A percentile compares a stretch with the other conserved stretches of the same genome.
Conservation (phyloP, 2,113 vertebrate species). For the Pteruthius melanotis region DNA sequence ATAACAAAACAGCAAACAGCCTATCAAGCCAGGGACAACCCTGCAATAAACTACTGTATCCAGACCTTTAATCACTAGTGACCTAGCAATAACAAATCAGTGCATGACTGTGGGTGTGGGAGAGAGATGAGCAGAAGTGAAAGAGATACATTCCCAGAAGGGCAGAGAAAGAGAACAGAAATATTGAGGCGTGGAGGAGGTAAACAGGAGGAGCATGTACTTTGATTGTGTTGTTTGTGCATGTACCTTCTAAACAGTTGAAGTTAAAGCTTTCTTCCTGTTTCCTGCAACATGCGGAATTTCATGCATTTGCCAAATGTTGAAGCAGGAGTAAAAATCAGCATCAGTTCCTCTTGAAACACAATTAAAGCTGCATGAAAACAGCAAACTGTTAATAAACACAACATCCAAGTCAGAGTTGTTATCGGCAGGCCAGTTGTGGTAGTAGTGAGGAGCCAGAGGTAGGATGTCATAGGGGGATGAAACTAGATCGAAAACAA, state of each 20-base stretch:
- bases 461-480: not conserved
- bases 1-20: slow-evolving; percentile 29
- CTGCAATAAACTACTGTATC: slow-evolving; percentile 16
- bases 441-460: not conserved
- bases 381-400: not conserved
- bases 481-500: not conserved
- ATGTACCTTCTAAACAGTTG: not conserved
- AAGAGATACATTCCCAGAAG: not conserved
- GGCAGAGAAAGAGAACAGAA: not conserved
- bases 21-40: slow-evolving; percentile 24
- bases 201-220: not conserved
- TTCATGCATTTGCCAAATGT: not conserved
- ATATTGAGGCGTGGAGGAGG: not conserved
- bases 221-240: not conserved
- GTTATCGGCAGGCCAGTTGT: not conserved
- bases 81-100: slow-evolving; percentile 49
- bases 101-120: slow-evolving; percentile 37
- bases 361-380: not conserved
- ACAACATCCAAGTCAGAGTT: not conserved
- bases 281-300: not conserved
- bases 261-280: slow-evolving; percentile 12
- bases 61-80: slow-evolving; percentile 49
- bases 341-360: not conserved
- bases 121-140: not conserved
- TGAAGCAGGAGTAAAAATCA: slow-evolving; percentile 20